phyloP scores from a whole-genome alignment of 2,113 vertebrate species.

The Lophius piscatorius region DNA sequence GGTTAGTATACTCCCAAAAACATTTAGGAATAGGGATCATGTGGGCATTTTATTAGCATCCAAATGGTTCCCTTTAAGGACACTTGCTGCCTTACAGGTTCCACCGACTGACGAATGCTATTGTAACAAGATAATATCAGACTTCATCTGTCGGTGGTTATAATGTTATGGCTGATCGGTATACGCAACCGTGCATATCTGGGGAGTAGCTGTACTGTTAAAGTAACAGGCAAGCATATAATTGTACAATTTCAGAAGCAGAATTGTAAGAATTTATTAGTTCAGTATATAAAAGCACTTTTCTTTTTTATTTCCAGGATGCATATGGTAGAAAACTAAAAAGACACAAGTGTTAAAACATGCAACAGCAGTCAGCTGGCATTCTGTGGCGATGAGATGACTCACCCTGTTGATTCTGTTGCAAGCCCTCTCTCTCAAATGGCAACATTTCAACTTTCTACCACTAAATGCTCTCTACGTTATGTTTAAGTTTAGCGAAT shows the following conservation, averaged over 20 bases:
- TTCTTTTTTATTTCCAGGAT: slow-evolving; percentile 26
- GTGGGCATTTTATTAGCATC: no score
- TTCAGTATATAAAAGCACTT: slow-evolving; percentile 19
- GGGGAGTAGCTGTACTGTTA: no score
- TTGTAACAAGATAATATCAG: no score
- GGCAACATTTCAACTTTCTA: slow-evolving; percentile 18
- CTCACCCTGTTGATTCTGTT: slow-evolving; percentile 22
- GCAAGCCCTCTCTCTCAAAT: slow-evolving; percentile 24
- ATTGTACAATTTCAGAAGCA: slow-evolving; percentile 24
- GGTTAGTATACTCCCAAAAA: no score
- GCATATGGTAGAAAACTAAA: slow-evolving; percentile 24
- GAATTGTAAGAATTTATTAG: slow-evolving; percentile 16
- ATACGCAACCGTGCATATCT: no score
- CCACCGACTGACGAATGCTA: no score
- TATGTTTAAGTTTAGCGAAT: slow-evolving; percentile 34
- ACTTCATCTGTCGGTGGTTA: no score
- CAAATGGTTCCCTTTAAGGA: no score
- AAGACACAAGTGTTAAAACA: slow-evolving; percentile 38
- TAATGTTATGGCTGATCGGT: no score
- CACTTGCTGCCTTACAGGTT: no score
- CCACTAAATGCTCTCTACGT: background rate
- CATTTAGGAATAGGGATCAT: no score
- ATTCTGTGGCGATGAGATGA: slow-evolving; percentile 28
- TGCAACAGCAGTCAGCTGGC: slow-evolving; percentile 35
- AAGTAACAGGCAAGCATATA: slow-evolving; percentile 34